These are phyloP conservation scores for Bhutanitis thaidina DNA, from an alignment of 2,888 invertebrate genomes.

Conservation along the genomic window DNA sequence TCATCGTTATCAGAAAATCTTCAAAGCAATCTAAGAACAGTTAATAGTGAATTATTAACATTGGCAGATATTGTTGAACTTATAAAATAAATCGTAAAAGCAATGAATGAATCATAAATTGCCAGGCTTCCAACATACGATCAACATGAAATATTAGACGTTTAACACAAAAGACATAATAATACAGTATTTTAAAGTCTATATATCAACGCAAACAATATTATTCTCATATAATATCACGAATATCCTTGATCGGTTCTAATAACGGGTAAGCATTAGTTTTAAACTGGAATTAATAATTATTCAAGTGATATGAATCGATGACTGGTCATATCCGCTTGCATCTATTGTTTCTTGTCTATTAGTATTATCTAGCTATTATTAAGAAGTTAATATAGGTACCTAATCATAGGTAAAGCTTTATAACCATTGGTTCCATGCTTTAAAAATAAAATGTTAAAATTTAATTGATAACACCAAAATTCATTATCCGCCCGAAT, in stretches of 20 bases:
- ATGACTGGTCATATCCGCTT: conserved; percentile 27
- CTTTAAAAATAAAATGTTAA: too few relatives aligned
- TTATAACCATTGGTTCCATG: too few relatives aligned
- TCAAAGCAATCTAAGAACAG: conserved; percentile 4
- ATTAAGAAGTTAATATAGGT: conserved; percentile 27
- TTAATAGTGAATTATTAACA: conserved; percentile 13
- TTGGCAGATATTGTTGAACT: conserved; percentile 3
- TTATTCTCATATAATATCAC: conserved; percentile 30
- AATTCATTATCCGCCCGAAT: too few relatives aligned
- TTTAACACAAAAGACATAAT: conserved; percentile 22
- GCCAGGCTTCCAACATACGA: conserved; percentile 8
- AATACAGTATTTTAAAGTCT: conserved; percentile 32
- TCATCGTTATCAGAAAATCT: conserved; percentile 1
- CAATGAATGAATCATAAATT: conserved; percentile 15
- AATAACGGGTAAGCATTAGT: conserved; percentile 30
- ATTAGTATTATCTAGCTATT: conserved; percentile 46
- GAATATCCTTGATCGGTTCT: conserved; percentile 36
- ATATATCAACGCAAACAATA: conserved; percentile 30
- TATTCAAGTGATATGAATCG: conserved; percentile 52
- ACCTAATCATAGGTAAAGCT: too few relatives aligned
- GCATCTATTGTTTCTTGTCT: conserved; percentile 41
- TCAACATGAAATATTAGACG: conserved; percentile 17
- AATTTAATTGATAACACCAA: too few relatives aligned
- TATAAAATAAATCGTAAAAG: conserved; percentile 10
- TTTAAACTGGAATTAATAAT: conserved; percentile 51